Evolutionary conservation across 2,113 vertebrate species (phyloP).

Genomic region (cat (Felis catus)): DNA sequence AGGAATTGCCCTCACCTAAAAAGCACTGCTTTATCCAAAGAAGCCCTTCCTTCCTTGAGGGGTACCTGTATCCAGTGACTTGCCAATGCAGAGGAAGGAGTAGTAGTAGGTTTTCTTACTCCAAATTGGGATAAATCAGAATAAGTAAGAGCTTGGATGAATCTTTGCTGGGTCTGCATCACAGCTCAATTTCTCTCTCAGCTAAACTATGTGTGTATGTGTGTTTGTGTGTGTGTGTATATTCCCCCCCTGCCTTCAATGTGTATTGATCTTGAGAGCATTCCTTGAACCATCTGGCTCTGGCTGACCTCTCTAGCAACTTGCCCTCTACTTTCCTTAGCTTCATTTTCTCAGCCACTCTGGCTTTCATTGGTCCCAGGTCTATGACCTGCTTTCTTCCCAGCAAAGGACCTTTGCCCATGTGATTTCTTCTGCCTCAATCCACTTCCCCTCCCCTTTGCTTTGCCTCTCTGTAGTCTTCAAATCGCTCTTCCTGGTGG

Average conservation of each 20-base stretch:
- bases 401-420: not conserved
- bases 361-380: not conserved
- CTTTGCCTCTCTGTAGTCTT: not conserved
- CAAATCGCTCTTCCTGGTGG: not conserved
- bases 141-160: not conserved
- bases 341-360: not conserved
- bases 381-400: not conserved
- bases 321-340: not conserved
- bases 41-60: not conserved
- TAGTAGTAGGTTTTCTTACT: not conserved
- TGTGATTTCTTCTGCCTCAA: not conserved
- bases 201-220: not conserved
- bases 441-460: not conserved
- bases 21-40: not conserved
- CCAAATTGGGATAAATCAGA: not conserved
- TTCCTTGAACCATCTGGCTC: not conserved
- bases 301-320: not conserved
- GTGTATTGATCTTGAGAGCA: not conserved
- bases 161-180: not conserved
- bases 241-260: not conserved
- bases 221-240: not conserved
- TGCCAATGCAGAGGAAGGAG: not conserved
- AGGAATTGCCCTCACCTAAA: not conserved
- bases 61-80: not conserved
- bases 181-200: not conserved